A percentile compares a stretch with the other conserved stretches of the same genome.
Evolutionary conservation across 2,888 invertebrate species (phyloP).

Genomic region (Malthinus seriepunctatus): DNA sequence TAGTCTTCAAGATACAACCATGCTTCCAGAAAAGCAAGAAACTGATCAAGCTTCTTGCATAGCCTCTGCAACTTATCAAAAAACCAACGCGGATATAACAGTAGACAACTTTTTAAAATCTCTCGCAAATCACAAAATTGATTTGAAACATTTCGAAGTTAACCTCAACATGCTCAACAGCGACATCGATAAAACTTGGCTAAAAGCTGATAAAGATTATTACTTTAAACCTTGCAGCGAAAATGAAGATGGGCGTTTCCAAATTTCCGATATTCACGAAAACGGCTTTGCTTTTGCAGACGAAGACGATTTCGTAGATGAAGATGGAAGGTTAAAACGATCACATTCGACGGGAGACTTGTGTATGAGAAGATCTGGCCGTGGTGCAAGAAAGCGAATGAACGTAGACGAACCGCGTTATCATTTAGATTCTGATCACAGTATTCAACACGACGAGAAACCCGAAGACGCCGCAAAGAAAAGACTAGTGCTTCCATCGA

Average conservation of each 20-base stretch:
- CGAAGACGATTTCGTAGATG: constrained; percentile 50
- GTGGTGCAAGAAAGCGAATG: constrained; percentile 46
- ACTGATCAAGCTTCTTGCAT: constrained; percentile 29
- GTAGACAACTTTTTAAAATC: constrained; percentile 60
- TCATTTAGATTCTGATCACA: constrained; percentile 59
- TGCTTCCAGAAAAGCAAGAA: constrained; percentile 37
- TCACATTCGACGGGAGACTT: constrained; percentile 59
- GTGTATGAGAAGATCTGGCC: constrained; percentile 48
- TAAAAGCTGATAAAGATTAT: constrained; percentile 44
- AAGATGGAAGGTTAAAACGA: constrained; percentile 51
- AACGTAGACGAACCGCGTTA: constrained; percentile 54
- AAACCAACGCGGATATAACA: constrained; percentile 56
- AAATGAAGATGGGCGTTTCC: constrained; percentile 58
- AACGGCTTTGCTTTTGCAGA: constrained; percentile 53
- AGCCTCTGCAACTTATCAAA: constrained; percentile 43
- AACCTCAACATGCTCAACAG: constrained; percentile 42
- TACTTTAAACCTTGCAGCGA: constrained; percentile 53
- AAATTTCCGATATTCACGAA: constrained; percentile 60
- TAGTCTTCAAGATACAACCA: constrained; percentile 55
- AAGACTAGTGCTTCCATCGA: constrained; percentile 51
- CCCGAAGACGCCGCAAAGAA: constrained; percentile 56
- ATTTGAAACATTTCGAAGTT: constrained; percentile 51
- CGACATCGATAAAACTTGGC: constrained; percentile 42
- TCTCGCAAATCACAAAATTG: constrained; percentile 55
- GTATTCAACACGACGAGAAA: constrained; percentile 58